Conservation (phyloP, 1,140 invertebrate species). For the Trachymyrmex cornetzi region DNA sequence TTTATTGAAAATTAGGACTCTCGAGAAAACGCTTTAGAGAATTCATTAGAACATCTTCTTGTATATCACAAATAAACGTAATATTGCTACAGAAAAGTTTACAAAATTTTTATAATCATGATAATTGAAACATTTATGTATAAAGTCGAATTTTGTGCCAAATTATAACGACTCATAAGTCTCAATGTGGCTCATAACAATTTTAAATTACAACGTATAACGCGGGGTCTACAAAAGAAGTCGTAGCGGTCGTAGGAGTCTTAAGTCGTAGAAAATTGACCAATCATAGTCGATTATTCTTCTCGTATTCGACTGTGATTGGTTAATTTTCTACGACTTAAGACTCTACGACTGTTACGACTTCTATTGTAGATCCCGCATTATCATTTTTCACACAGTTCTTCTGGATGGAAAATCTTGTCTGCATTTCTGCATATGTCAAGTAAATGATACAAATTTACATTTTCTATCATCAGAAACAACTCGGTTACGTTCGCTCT, state of each 20-base stretch:
- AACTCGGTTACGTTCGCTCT: conserved; percentile 23
- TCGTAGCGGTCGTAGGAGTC: too few species aligned
- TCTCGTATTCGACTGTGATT: too few species aligned
- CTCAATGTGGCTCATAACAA: background rate
- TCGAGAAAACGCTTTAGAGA: background rate
- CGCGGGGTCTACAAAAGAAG: too few species aligned
- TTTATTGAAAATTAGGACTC: conserved; percentile 1
- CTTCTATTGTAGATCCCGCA: too few species aligned
- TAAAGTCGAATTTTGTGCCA: background rate
- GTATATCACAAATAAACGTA: background rate
- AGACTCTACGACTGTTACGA: too few species aligned
- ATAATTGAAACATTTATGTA: background rate
- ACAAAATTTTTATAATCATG: background rate
- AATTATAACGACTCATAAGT: background rate
- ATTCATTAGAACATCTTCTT: background rate
- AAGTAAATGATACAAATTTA: conserved; percentile 23
- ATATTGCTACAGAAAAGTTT: background rate
- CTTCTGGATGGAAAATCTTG: background rate
- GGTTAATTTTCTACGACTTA: too few species aligned
- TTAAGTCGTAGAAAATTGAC: too few species aligned
- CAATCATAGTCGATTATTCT: too few species aligned
- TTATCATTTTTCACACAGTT: background rate
- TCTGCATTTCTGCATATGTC: background rate
- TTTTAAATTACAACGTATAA: background rate
- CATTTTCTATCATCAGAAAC: conserved; percentile 5